These are phyloP conservation scores for Collichthys lucidus DNA, from an alignment of 2,113 vertebrate genomes.

Conservation along the genomic window DNA sequence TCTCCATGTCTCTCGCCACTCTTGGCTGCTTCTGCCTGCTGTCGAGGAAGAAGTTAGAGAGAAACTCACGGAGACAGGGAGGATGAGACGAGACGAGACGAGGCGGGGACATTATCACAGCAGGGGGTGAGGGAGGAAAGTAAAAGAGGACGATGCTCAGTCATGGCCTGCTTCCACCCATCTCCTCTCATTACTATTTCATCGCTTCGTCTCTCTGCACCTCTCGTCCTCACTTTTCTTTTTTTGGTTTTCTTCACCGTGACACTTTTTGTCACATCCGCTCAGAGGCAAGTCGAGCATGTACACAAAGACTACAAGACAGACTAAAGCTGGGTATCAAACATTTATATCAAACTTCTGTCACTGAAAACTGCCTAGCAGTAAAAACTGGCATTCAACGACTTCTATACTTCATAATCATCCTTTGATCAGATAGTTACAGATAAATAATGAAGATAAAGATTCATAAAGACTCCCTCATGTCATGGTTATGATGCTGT, in stretches of 20 bases:
- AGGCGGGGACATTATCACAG: conserved; percentile 69
- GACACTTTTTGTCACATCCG: conserved; percentile 61
- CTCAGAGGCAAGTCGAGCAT: conserved; percentile 30
- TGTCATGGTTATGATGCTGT: too few species aligned
- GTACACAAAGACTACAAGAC: conserved; percentile 7
- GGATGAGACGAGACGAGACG: conserved; percentile 68
- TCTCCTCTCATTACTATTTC: conserved; percentile 78
- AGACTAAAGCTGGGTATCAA: background rate
- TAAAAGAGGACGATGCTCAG: conserved; percentile 33
- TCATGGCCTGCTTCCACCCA: conserved; percentile 30
- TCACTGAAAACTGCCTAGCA: background rate
- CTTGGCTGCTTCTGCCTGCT: conserved; percentile 59
- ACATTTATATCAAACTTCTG: background rate
- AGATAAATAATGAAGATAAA: too few species aligned
- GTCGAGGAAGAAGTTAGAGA: conserved; percentile 46
- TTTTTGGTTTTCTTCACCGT: conserved; percentile 21
- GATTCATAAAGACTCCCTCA: too few species aligned
- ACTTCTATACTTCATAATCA: too few species aligned
- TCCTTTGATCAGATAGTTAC: too few species aligned
- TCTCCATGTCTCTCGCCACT: conserved; percentile 68
- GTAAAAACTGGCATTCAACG: background rate
- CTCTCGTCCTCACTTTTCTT: conserved; percentile 42
- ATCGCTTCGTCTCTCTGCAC: conserved; percentile 50
- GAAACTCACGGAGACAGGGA: conserved; percentile 24
- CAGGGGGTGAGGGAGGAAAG: conserved; percentile 55